Evolutionary conservation across 2,113 vertebrate genomes (phyloP), one percentile per base, ranked within the genome.

Genomic region (Oreocharis arfaki): DNA sequence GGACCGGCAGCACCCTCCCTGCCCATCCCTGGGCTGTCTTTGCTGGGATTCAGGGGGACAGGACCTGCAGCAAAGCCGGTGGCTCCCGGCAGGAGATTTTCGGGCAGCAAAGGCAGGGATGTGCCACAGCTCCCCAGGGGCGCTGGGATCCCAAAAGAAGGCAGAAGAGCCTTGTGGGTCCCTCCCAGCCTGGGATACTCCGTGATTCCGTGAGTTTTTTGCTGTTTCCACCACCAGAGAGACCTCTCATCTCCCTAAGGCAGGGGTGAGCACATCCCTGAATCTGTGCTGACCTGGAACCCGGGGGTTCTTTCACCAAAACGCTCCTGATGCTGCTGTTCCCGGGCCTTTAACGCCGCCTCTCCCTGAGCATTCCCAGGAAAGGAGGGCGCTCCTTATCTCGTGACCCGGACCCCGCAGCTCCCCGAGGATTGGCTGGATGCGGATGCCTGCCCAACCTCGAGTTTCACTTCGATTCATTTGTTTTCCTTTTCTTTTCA

Each of bases 401-500:
- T 20, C 33, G 55, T 33, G 69, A 16, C 80, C 87, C 18, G 39
- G 75, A 8, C 1, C 8, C 39, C 9, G 30, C 53, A 33, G 59
- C 56, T 82, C 88, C 84, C 92, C 22, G 4, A 1, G 87, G 87
- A 86, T 73, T 50, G 47, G 77, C 83, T 89, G 94, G 82, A 87
- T 89, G 91, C 16, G 23, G 83, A 88, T 82, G 35, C 90, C 41
- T 89, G 97, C 96, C 95, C 95, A 87, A 37, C 95, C 87, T 10
- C 32, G 46, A 69, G n/a, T 87, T 86, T 84, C 50, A 20, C 80
- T 90, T n/a, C n/a, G 5, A 59, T 57, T 22, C 26, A 33, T 95
- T 96, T 92, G 70, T 89, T 95, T 95, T 88, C 33, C 13, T 82
- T 93, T 59, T 41, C 89, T 81, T 93, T 94, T 35, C 50, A 95